A percentile compares a stretch with the other conserved stretches of the same genome.
These are phyloP conservation scores for Ostrea denselamellosa DNA, from an alignment of 1,140 invertebrate genomes.

Conservation along the genomic window DNA sequence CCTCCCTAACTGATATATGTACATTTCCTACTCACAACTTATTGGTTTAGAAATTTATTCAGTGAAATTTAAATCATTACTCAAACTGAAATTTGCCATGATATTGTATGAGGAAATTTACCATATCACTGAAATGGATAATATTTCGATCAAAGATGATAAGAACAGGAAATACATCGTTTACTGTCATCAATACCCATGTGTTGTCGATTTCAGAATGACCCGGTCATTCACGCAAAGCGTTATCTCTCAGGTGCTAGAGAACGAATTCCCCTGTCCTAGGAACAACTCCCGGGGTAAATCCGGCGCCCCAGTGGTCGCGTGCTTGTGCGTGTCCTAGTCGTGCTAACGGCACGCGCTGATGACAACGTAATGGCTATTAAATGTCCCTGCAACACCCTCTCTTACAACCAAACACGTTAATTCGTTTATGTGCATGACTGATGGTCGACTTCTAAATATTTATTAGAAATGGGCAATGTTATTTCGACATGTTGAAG, in stretches of 20 bases:
- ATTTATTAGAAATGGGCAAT: conserved; percentile 11
- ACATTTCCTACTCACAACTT: no score
- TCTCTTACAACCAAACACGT: background rate
- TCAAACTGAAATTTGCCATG: no score
- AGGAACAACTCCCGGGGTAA: background rate
- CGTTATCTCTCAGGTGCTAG: background rate
- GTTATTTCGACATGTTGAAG: background rate
- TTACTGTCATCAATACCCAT: background rate
- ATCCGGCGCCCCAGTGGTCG: background rate
- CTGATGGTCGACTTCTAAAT: background rate
- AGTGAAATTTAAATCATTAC: no score
- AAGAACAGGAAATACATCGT: background rate
- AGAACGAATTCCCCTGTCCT: background rate
- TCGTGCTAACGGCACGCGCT: conserved; percentile 12
- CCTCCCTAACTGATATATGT: no score
- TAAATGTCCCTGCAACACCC: background rate
- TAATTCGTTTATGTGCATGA: conserved; percentile 35
- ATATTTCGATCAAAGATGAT: background rate
- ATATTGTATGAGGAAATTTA: no score
- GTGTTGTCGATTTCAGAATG: background rate
- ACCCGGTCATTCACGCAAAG: background rate
- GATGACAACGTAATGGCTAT: conserved; percentile 1
- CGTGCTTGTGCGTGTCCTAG: background rate
- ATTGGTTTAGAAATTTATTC: no score
- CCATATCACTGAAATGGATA: no score